Evolutionary conservation across 2,888 invertebrate species (phyloP).

Genomic region (Leucophenga montana): DNA sequence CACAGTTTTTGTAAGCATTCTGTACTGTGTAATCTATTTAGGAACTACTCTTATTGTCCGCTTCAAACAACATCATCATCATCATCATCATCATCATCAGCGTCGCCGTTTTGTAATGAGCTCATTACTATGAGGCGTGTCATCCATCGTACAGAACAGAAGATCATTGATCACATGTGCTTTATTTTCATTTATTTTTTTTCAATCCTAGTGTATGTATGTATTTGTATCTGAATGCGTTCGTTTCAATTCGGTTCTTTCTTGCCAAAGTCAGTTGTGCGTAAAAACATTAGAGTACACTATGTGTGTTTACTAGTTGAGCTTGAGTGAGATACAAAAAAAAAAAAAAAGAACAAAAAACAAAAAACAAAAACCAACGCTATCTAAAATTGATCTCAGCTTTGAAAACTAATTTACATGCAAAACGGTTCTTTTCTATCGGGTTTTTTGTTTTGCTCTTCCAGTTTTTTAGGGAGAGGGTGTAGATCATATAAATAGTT

Average conservation of each 20-base stretch:
- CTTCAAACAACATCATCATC: too few species aligned
- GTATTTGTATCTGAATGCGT: neutral
- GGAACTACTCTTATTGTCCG: too few species aligned
- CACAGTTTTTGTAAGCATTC: neutral
- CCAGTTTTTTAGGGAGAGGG: conserved; percentile 5
- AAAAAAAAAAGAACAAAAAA: neutral
- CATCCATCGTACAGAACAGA: conserved; percentile 34
- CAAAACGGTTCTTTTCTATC: neutral
- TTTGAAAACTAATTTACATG: conserved; percentile 31
- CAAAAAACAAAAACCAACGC: neutral
- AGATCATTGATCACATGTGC: conserved; percentile 53
- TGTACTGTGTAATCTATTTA: neutral
- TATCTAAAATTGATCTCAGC: conserved; percentile 38
- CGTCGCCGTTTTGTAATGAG: conserved; percentile 40
- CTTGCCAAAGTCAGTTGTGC: conserved; percentile 50
- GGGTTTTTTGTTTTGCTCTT: conserved; percentile 6
- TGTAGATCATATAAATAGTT: too few species aligned
- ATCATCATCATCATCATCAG: too few species aligned
- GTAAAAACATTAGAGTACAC: conserved; percentile 45
- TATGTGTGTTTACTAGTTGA: neutral
- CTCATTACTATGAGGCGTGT: conserved; percentile 47
- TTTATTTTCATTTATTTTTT: conserved; percentile 25
- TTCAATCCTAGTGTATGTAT: conserved; percentile 22
- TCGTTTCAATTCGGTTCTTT: conserved; percentile 1
- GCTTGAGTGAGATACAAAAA: neutral